Evolutionary conservation across 2,797 vertebrate species (phyloP), one percentile per base, ranked within the genome.

Genomic region (Phalloptychus januarius): DNA sequence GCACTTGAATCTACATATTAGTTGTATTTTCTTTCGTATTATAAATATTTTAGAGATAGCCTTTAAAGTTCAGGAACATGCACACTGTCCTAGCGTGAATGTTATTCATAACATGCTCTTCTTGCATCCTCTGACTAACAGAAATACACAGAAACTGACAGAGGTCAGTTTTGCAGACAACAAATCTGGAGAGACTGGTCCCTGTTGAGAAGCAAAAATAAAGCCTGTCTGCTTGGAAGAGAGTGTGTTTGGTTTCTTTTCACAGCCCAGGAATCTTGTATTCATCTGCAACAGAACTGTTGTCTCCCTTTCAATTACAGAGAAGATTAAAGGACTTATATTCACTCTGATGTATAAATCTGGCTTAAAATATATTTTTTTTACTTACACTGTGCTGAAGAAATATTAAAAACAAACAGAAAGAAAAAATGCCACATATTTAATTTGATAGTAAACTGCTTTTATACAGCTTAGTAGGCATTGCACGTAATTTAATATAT

Each of bases 181-280:
- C 25, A 69, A 25, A 42, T 69, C 10, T 12, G 5, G 6, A 50
- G 13, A 7, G 5, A 52, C 75, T 40, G 63, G 56, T 74, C 4
- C 18, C 28, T 45, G 40, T 33, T 40, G 36, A 16, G 8, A 11
- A 65, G 31, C 61, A 38, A 38, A 36, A 12, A 65, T 36, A 38
- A 65, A 56, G 65, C 28, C n/a, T 40, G 25, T 1, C 0, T 75
- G 50, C 38, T 79, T 46, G 20, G 16, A 48, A 45, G 56, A 73
- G 46, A 67, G 25, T 50, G 70, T 80, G 79, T n/a, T 78, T 75
- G 83, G 72, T 36, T 31, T 72, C 1, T 2, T 18, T 58, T 70
- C 44, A 67, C 15, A 73, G 72, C n/a, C 63, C 71, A 25, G 31
- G 48, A 28, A 50, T 79, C 56, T 46, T 25, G 52, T 31, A 7